Percentiles rank a stretch among this genome's conserved stretches.
phyloP scores from a whole-genome alignment of 2,797 vertebrate species.

The Aeoliscus strigatus region DNA sequence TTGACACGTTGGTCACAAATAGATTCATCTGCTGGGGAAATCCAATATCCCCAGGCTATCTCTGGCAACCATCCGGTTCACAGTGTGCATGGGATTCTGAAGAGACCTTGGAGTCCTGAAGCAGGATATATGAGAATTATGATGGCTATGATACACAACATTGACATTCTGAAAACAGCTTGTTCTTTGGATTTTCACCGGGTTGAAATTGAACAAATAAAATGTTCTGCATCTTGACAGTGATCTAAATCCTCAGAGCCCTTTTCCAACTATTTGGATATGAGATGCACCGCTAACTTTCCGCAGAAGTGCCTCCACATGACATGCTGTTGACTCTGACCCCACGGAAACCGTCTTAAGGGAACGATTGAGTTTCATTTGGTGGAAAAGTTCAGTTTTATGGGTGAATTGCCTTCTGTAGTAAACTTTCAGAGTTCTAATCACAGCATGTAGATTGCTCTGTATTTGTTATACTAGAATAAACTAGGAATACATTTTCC shows the following conservation, averaged over 20 bases:
- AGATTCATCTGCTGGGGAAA: slow-evolving; percentile 66
- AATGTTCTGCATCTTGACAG: slow-evolving; percentile 63
- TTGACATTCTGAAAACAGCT: slow-evolving; percentile 62
- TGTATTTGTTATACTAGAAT: slow-evolving; percentile 43
- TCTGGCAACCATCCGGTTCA: slow-evolving; percentile 65
- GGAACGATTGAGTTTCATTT: slow-evolving; percentile 47
- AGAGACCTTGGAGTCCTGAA: slow-evolving; percentile 62
- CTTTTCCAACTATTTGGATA: slow-evolving; percentile 66
- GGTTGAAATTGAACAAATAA: slow-evolving; percentile 70
- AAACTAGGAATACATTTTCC: slow-evolving; percentile 44
- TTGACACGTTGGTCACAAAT: slow-evolving; percentile 68
- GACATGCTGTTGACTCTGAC: slow-evolving; percentile 58
- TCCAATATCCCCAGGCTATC: slow-evolving; percentile 71
- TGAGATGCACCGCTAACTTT: slow-evolving; percentile 63
- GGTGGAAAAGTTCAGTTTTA: slow-evolving; percentile 44
- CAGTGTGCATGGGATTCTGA: slow-evolving; percentile 56
- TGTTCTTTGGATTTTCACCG: slow-evolving; percentile 58
- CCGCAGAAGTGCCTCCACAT: slow-evolving; percentile 50
- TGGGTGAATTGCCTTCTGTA: slow-evolving; percentile 22
- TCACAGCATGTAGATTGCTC: slow-evolving; percentile 26
- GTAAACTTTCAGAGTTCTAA: slow-evolving; percentile 28
- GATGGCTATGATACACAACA: slow-evolving; percentile 62
- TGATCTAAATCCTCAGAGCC: slow-evolving; percentile 68
- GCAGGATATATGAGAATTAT: slow-evolving; percentile 62
- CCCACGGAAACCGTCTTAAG: slow-evolving; percentile 34